Conservation (phyloP, 1,140 invertebrate species). For the Plectrocnemia conspersa region DNA sequence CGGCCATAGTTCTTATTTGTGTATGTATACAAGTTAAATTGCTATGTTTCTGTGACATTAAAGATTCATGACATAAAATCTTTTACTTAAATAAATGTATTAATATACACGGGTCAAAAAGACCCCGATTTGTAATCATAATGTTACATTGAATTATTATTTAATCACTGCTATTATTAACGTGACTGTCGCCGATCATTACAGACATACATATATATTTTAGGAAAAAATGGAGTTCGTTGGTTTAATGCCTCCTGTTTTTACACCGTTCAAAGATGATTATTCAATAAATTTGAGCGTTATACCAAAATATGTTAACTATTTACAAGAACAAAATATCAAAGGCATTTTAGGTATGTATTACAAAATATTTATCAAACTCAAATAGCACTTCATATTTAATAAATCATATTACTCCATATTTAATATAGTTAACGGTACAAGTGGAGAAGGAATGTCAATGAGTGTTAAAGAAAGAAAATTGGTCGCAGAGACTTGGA, state of each 20-base stretch:
- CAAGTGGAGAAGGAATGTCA: conserved; percentile 71
- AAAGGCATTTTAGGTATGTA: conserved; percentile 57
- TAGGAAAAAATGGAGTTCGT: conserved; percentile 41
- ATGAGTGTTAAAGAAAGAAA: conserved; percentile 68
- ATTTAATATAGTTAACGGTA: conserved; percentile 65
- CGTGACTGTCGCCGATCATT: no score
- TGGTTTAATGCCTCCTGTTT: conserved; percentile 65
- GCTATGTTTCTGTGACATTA: no score
- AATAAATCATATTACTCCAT: not conserved
- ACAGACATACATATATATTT: conserved; percentile 10
- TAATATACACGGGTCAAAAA: no score
- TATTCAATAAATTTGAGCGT: conserved; percentile 54
- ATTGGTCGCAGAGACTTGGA: conserved; percentile 63
- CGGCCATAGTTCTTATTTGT: no score
- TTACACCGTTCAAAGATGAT: conserved; percentile 61
- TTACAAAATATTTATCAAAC: conserved; percentile 28
- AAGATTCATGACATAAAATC: no score
- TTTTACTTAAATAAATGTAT: no score
- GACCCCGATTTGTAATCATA: no score
- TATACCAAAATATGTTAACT: conserved; percentile 60
- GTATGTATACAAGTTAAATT: no score
- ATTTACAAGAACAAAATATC: conserved; percentile 54
- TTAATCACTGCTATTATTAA: conserved; percentile 4
- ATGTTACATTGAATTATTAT: no score
- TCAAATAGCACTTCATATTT: not conserved